A percentile compares a stretch with the other conserved stretches of the same genome.
These are phyloP conservation scores for Tethea ocularis DNA, from an alignment of 2,888 invertebrate species.

Conservation along the genomic window DNA sequence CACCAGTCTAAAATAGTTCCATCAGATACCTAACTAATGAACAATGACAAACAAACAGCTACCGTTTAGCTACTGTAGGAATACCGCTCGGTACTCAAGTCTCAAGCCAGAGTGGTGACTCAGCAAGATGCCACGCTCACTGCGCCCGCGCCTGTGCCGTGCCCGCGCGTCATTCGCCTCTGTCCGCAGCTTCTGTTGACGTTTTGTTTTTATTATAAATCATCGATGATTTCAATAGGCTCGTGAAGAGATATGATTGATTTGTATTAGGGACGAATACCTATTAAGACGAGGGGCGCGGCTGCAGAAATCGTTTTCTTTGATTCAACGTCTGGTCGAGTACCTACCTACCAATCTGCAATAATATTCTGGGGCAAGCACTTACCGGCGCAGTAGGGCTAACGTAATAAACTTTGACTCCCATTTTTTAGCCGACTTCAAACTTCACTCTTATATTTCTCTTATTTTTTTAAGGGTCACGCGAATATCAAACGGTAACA, in stretches of 20 bases:
- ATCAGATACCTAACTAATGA: background rate
- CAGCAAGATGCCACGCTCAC: background rate
- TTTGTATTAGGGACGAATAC: background rate
- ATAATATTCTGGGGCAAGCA: too few species aligned
- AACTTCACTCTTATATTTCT: too few species aligned
- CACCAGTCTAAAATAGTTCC: background rate
- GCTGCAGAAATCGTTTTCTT: too few species aligned
- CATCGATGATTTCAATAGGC: conserved; percentile 1
- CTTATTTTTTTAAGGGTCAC: too few species aligned
- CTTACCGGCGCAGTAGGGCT: too few species aligned
- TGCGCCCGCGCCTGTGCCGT: background rate
- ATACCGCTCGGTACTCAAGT: background rate
- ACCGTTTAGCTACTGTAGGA: background rate
- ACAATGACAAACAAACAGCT: conserved; percentile 2
- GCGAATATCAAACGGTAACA: too few species aligned
- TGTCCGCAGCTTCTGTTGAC: background rate
- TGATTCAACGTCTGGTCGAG: too few species aligned
- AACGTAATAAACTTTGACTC: too few species aligned
- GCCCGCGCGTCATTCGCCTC: background rate
- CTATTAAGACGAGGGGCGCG: background rate
- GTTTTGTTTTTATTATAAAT: background rate
- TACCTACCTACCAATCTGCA: too few species aligned
- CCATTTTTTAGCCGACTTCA: too few species aligned
- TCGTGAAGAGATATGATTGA: background rate
- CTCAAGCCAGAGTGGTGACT: background rate